phyloP scores from a whole-genome alignment of 1,140 invertebrate genomes.

The Zaprionus ornatus region DNA sequence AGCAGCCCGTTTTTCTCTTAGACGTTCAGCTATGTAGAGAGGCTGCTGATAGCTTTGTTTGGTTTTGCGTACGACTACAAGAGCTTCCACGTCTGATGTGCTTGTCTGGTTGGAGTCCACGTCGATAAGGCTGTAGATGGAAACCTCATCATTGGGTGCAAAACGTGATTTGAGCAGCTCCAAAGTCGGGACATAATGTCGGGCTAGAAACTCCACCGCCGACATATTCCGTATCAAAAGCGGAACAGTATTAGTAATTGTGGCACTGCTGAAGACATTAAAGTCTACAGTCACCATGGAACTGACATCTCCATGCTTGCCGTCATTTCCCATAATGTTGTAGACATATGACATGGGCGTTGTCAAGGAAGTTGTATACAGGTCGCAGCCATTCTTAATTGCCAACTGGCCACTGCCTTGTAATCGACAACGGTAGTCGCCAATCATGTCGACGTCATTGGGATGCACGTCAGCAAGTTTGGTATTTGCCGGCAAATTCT shows the following conservation, averaged over 20 bases:
- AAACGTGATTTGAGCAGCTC: constrained; percentile 88
- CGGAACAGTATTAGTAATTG: constrained; percentile 92
- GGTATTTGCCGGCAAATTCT: constrained; percentile 87
- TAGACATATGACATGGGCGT: constrained; percentile 89
- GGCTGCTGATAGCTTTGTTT: constrained; percentile 86
- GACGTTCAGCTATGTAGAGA: constrained; percentile 86
- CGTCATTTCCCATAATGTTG: constrained; percentile 94
- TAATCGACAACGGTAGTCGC: constrained; percentile 94
- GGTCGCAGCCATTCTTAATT: constrained; percentile 91
- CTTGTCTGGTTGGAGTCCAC: constrained; percentile 82
- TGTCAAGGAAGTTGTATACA: constrained; percentile 88
- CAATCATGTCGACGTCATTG: constrained; percentile 93
- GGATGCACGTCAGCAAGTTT: constrained; percentile 96
- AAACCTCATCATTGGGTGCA: constrained; percentile 87
- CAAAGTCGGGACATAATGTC: constrained; percentile 90
- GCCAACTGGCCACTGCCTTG: constrained; percentile 86
- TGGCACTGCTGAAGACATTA: constrained; percentile 90
- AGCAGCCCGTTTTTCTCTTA: constrained; percentile 87
- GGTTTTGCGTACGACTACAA: constrained; percentile 86
- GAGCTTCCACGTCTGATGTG: constrained; percentile 86
- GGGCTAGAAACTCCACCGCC: constrained; percentile 89
- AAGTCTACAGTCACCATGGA: constrained; percentile 94
- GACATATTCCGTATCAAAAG: constrained; percentile 90
- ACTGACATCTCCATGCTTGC: constrained; percentile 91
- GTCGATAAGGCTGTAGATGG: constrained; percentile 89